These are phyloP conservation scores for Bergia puertoricense DNA, from an alignment of 92 coral and sea anemone genomes.

Conservation along the genomic window DNA sequence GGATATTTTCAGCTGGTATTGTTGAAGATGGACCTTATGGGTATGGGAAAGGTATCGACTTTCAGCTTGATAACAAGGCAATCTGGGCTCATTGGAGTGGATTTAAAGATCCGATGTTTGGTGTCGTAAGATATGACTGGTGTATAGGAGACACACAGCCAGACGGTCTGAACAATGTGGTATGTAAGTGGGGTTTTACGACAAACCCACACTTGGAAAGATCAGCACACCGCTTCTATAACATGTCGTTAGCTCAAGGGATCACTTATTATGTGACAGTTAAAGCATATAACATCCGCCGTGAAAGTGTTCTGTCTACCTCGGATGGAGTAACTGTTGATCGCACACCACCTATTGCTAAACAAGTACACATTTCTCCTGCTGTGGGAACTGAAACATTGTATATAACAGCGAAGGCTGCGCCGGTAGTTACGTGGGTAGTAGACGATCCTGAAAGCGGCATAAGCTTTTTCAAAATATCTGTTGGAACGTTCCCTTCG, in stretches of 20 bases:
- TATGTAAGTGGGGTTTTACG: conserved; percentile 66
- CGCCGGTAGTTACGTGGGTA: conserved; percentile 77
- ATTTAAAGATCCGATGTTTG: conserved; percentile 76
- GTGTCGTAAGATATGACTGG: conserved; percentile 70
- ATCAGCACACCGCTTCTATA: conserved; percentile 37
- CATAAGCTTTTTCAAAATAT: conserved; percentile 53
- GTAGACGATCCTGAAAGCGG: conserved; percentile 75
- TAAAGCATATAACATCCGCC: conserved; percentile 61
- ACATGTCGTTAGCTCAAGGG: conserved; percentile 55
- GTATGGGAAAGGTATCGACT: conserved; percentile 63
- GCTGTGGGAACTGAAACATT: conserved; percentile 62
- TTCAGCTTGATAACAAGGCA: conserved; percentile 80
- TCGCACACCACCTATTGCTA: conserved; percentile 72
- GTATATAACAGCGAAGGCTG: conserved; percentile 53
- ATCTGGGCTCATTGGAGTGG: conserved; percentile 89
- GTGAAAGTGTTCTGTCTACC: conserved; percentile 62
- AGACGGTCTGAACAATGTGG: not conserved
- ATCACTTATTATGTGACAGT: conserved; percentile 74
- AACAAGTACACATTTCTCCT: conserved; percentile 58
- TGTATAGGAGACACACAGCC: conserved; percentile 68
- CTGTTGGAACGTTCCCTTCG: conserved; percentile 62
- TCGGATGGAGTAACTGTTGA: conserved; percentile 89
- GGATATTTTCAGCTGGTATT: conserved; percentile 72
- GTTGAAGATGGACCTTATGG: conserved; percentile 79
- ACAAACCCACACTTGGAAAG: conserved; percentile 46